Conservation (phyloP, 2,113 vertebrate species). For the Poecile atricapillus region DNA sequence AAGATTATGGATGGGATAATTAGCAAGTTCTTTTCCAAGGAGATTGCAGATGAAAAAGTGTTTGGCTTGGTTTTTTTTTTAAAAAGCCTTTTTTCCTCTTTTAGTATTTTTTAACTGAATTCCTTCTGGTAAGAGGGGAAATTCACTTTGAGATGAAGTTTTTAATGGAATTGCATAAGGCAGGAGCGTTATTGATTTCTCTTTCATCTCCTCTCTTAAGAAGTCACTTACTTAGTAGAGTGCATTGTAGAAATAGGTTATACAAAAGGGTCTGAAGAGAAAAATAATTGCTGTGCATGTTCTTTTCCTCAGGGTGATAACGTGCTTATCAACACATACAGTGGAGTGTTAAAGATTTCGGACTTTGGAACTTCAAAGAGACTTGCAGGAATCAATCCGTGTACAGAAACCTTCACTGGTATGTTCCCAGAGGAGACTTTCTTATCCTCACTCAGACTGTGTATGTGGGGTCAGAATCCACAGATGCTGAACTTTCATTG, state of each 20-base stretch:
- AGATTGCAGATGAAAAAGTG: neutral
- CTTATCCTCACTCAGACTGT: neutral
- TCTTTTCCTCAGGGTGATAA: constrained; percentile 89
- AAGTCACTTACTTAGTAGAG: neutral
- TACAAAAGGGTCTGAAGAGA: neutral
- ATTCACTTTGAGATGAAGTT: neutral
- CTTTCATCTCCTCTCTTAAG: neutral
- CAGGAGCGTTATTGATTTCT: neutral
- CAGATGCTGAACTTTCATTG: neutral
- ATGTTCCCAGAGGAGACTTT: constrained; percentile 36
- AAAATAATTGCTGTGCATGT: constrained; percentile 18
- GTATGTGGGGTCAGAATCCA: neutral
- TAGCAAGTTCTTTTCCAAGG: neutral
- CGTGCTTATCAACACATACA: constrained; percentile 98
- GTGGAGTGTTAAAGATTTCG: constrained; percentile 97
- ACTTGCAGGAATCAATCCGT: constrained; percentile 95
- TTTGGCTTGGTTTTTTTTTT: neutral
- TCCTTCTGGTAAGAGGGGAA: neutral
- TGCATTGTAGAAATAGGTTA: neutral
- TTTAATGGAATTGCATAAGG: neutral
- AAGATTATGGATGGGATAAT: neutral
- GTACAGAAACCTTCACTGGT: constrained; percentile 99
- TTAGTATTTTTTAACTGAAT: neutral
- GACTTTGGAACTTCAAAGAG: constrained; percentile 98
- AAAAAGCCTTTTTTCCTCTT: neutral